Base-by-base conservation (phyloP, 2,888 invertebrate genomes). In the Drosophila gaucha region DNA sequence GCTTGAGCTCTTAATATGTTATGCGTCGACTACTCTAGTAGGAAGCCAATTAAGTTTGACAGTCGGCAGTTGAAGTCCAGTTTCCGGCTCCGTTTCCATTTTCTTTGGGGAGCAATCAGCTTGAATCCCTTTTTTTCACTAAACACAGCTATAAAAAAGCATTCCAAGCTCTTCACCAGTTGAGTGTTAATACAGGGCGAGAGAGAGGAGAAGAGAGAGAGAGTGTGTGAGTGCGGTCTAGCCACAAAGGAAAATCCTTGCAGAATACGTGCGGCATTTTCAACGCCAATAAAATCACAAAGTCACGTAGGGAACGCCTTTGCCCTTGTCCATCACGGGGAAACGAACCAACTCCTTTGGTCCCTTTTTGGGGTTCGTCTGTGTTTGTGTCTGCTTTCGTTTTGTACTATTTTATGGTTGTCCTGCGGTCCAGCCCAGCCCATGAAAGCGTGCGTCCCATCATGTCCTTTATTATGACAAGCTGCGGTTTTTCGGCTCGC, bases 221-320 rank as follows among this genome's bases (percentile, higher is more conserved):
- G 22, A 14, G 44, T 8, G 28, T 51, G 14, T 47, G 41, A 24
- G 20, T 36, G 41, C 18, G 44, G 65, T 44, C 49, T 38, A 36
- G 36, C 64, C 73, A 66, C 76, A 70, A 66, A 67, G 67, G 60
- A 49, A 69, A 84, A 73, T 88, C 74, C 77, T 86, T 67, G 52
- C 57, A 65, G 69, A 59, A 72, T 88, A 84, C 84, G 84, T 88
- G 80, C 67, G 74, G 86, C 72, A 86, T 79, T 86, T 88, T 76
- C 83, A 80, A 78, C 83, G 83, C 82, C 84, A 89, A 90, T 90
- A 89, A 90, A 89, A 89, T 87, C 86, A 76, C 71, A 79, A 82
- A 90, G 90, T 89, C 89, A 89, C 89, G 89, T 90, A 74, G 77
- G 56, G 60, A 59, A 56, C 50, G 71, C 67, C 64, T 67, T 80